Conservation (phyloP, 2,888 invertebrate species). For the Anticlea derivata region DNA sequence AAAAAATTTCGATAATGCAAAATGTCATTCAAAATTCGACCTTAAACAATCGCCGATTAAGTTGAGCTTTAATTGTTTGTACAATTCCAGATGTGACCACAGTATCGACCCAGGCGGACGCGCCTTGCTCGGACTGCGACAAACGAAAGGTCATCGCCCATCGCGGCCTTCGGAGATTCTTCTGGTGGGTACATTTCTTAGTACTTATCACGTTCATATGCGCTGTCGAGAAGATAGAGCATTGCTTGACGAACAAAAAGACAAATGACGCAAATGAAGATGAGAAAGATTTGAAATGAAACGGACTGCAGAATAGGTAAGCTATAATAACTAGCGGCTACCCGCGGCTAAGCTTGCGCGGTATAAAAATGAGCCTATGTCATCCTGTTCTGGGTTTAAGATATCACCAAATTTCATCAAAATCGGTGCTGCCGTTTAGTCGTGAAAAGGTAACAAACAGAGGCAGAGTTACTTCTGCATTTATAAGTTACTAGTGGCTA, state of each 20-base stretch:
- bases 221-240: background rate
- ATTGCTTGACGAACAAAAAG: background rate
- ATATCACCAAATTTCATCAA: too few species aligned
- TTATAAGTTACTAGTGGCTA: too few species aligned
- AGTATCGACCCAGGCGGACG: constrained; percentile 60
- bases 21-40: background rate
- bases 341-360: too few species aligned
- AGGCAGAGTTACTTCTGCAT: too few species aligned
- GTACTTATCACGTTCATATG: constrained; percentile 7
- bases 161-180: constrained; percentile 53
- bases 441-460: too few species aligned
- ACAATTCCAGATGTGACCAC: constrained; percentile 54
- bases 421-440: too few species aligned
- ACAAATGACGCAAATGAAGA: background rate
- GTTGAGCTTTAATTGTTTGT: background rate
- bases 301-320: too few species aligned
- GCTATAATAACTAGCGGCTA: too few species aligned
- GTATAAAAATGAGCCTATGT: too few species aligned
- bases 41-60: background rate
- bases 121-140: constrained; percentile 61
- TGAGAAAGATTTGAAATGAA: background rate
- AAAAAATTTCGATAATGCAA: too few species aligned
- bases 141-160: constrained; percentile 48
- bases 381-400: too few species aligned
- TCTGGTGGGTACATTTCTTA: constrained; percentile 58